Base-by-base conservation (phyloP, 2,888 invertebrate genomes). In the Drosophila meridionalis region DNA sequence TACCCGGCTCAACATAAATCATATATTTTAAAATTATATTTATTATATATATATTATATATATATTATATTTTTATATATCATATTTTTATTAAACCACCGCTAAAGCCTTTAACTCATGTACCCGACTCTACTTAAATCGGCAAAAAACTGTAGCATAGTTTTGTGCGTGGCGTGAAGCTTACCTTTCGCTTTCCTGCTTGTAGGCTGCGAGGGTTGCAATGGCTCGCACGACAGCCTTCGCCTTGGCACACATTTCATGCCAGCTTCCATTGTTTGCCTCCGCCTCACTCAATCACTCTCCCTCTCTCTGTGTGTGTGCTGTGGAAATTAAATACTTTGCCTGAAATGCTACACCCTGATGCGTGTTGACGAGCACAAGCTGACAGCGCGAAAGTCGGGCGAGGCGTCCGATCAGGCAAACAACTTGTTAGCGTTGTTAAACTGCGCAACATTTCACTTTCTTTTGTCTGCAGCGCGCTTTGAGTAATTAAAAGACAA, bases 171-270 rank as follows among this genome's bases (percentile, higher is more conserved):
- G 45, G 42, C 66, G 6, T 42, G 40, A n/a, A 40, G 65, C 47
- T 71, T 73, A 86, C 80, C 86, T 80, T 76, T 76, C 66, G 45
- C 70, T 77, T 63, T 73, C 65, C 43, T 57, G 56, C 58, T 47
- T 42, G 26, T 34, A 45, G 75, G 59, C 60, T 53, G n/a, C 8
- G 57, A 28, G 34, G n/a, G 36, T 26, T 26, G 43, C 28, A 69
- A 61, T 14, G 47, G 69, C 59, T 69, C 66, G 65, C 60, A n/a
- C 61, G 48, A 61, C 68, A 90, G 90, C 90, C 87, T 90, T 87
- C 90, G 90, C 87, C 87, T 87, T 87, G 90, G 90, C 87, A 87
- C 73, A 90, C 83, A 87, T 90, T 90, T 88, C 64, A 76, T 66
- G 85, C 47, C 56, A 34, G 42, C 40, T 12, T 1, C 72, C 65